Percentiles rank a stretch among this genome's conserved stretches.
Conservation (phyloP, 2,888 invertebrate genomes). For the Agonopterix alstromeriana region DNA sequence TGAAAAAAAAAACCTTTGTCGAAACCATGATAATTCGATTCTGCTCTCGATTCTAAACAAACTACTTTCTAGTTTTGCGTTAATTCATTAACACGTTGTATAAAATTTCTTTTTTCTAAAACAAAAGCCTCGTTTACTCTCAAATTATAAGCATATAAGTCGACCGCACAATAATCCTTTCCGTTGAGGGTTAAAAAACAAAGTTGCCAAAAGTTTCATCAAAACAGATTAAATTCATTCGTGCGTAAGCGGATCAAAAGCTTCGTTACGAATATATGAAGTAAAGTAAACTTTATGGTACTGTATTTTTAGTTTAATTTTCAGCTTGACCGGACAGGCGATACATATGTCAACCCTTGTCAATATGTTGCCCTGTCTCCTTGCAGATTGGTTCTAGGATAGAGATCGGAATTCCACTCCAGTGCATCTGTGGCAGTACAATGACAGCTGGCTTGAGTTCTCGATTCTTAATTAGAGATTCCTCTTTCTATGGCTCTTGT, state of each 20-base stretch:
- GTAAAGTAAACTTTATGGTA: background rate
- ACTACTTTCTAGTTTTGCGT: too few species aligned
- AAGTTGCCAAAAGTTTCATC: constrained; percentile 2
- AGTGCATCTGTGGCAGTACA: too few species aligned
- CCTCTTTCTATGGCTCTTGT: too few species aligned
- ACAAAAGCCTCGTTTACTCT: background rate
- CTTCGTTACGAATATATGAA: background rate
- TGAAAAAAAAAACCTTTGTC: too few species aligned
- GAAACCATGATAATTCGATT: too few species aligned
- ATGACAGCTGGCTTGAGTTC: too few species aligned
- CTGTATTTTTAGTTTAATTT: constrained; percentile 15
- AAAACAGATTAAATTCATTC: constrained; percentile 5
- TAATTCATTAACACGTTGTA: too few species aligned
- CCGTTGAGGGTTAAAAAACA: background rate
- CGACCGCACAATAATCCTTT: constrained; percentile 1
- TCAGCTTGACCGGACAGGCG: constrained; percentile 9
- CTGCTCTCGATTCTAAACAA: too few species aligned
- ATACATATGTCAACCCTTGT: constrained; percentile 22
- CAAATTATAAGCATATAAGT: background rate
- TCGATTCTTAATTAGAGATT: too few species aligned
- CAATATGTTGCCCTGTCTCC: constrained; percentile 7
- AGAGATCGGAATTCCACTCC: too few species aligned
- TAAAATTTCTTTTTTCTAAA: too few species aligned
- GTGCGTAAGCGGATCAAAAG: background rate
- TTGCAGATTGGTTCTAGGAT: too few species aligned